Conservation (phyloP, 23 tunicate species). For the Corella eumyota region DNA sequence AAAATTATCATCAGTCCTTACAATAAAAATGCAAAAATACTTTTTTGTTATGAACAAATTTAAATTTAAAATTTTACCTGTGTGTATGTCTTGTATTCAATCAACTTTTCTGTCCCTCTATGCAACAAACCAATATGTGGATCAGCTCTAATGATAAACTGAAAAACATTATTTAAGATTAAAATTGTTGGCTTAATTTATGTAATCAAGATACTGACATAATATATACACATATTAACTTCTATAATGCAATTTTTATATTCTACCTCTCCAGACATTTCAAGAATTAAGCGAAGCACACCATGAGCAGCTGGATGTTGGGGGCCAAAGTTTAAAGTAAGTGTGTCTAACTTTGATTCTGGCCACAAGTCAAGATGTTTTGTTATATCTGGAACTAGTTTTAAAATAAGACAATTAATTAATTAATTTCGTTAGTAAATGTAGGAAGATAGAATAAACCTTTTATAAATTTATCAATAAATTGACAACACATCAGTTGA, state of each 20-base stretch:
- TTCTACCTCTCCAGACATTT: conserved; percentile 73
- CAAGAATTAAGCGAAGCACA: conserved; percentile 79
- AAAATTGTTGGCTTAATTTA: not conserved
- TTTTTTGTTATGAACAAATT: not conserved
- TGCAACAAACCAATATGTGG: conserved; percentile 96
- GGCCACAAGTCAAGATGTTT: too few species aligned
- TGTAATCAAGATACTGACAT: not conserved
- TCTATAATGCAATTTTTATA: too few species aligned
- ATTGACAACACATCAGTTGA: too few species aligned
- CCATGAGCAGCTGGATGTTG: conserved; percentile 68
- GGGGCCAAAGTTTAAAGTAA: conserved; percentile 11
- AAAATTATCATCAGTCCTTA: too few species aligned
- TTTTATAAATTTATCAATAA: too few species aligned
- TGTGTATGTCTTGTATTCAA: conserved; percentile 93
- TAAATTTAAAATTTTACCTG: conserved; percentile 40
- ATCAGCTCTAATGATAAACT: conserved; percentile 79
- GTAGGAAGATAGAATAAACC: too few species aligned
- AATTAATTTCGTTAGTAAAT: too few species aligned
- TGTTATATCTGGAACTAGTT: too few species aligned
- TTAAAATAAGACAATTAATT: too few species aligned
- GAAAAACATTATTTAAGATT: not conserved
- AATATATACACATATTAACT: not conserved
- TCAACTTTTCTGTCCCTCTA: conserved; percentile 89
- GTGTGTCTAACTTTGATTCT: conserved; percentile 10
- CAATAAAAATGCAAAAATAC: too few species aligned